Conservation (phyloP, 2,113 vertebrate species). For the Microtus oregoni region DNA sequence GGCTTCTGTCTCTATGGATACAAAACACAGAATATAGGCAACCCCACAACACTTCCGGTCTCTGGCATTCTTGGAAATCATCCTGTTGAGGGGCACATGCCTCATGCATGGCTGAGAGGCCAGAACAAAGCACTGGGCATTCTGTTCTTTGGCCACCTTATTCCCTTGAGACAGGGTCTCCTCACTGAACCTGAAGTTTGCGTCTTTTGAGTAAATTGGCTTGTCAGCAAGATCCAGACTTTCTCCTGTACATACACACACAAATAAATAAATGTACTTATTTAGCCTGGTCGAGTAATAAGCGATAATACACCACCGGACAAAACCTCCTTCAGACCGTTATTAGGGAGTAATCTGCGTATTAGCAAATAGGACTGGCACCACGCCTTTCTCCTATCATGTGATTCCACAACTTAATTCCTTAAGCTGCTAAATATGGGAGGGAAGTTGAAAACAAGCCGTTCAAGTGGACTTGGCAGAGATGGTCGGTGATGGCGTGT, state of each 20-base stretch:
- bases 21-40: neutral
- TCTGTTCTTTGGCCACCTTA: neutral
- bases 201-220: neutral
- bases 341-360: neutral
- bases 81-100: neutral
- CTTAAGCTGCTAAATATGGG: slow-evolving; percentile 41
- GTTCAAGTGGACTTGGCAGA: neutral
- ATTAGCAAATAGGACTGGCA: neutral
- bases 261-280: neutral
- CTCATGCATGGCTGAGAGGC: neutral
- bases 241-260: neutral
- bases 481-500: neutral
- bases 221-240: neutral
- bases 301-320: neutral
- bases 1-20: neutral
- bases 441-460: neutral
- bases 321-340: neutral
- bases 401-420: neutral
- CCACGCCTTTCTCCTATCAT: neutral
- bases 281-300: neutral
- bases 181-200: neutral
- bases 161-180: neutral
- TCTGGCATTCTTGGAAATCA: neutral
- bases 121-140: neutral
- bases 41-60: neutral